A percentile compares a stretch with the other conserved stretches of the same genome.
Evolutionary conservation across 2,888 invertebrate genomes (phyloP).

Genomic region (Osedax frankpressi): DNA sequence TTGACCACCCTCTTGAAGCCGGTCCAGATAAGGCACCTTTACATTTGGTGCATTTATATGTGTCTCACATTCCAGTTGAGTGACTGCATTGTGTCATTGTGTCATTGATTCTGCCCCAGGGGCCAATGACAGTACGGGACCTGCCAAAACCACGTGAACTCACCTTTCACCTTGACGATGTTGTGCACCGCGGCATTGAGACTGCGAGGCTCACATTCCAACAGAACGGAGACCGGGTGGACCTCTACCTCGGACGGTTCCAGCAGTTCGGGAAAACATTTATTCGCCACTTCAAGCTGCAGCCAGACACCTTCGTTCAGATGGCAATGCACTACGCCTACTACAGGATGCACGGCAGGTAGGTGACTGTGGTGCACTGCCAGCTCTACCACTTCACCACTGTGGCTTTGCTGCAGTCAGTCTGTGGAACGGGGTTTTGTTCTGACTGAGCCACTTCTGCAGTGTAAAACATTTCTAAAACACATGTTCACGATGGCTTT

Average conservation of each 20-base stretch:
- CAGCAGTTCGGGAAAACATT: constrained; percentile 50
- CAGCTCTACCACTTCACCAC: background rate
- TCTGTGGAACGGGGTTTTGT: background rate
- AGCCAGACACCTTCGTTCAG: constrained; percentile 56
- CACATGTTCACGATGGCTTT: background rate
- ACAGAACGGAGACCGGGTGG: constrained; percentile 37
- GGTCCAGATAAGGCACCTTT: constrained; percentile 41
- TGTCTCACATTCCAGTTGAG: too few relatives aligned
- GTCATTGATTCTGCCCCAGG: constrained; percentile 32
- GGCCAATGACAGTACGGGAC: constrained; percentile 28
- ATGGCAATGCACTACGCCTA: constrained; percentile 51
- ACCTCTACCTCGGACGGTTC: constrained; percentile 45
- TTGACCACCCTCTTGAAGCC: constrained; percentile 26
- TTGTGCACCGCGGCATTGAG: constrained; percentile 46
- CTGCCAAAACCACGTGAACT: constrained; percentile 45
- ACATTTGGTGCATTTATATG: constrained; percentile 31
- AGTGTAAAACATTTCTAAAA: background rate
- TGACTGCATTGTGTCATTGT: constrained; percentile 26
- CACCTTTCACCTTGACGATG: constrained; percentile 49
- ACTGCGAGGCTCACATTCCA: constrained; percentile 32
- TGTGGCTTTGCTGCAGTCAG: background rate
- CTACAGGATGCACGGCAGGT: constrained; percentile 49
- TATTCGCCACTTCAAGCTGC: constrained; percentile 50
- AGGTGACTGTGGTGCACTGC: constrained; percentile 18
- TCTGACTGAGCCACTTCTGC: background rate